Evolutionary conservation across 2,113 vertebrate species (phyloP).

Genomic region (Polypterus senegalus): DNA sequence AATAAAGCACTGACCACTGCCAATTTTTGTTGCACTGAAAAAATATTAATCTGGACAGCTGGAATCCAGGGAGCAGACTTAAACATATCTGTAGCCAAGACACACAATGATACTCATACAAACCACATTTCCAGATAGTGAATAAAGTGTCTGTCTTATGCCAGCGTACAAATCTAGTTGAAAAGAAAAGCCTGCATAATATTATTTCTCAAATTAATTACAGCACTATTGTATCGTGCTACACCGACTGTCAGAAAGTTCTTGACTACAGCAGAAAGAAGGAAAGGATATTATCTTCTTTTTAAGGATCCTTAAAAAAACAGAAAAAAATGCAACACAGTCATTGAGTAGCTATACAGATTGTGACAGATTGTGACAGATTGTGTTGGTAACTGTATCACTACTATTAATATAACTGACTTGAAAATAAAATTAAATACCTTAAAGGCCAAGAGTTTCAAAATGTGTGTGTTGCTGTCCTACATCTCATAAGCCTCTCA

Average conservation of each 20-base stretch:
- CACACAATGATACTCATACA: constrained; percentile 34
- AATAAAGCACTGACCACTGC: constrained; percentile 35
- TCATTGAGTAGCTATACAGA: no score
- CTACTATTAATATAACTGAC: no score
- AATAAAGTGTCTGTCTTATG: constrained; percentile 1
- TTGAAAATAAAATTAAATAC: no score
- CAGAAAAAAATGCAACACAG: no score
- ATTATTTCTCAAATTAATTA: no score
- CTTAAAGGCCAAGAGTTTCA: no score
- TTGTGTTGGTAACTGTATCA: no score
- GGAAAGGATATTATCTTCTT: neutral
- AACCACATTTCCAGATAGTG: constrained; percentile 23
- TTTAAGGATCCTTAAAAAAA: neutral
- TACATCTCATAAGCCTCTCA: no score
- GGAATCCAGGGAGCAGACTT: constrained; percentile 32
- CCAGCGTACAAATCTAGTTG: neutral
- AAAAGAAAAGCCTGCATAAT: neutral
- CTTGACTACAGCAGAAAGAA: no score
- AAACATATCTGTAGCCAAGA: constrained; percentile 42
- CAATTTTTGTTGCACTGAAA: constrained; percentile 50
- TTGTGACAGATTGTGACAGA: no score
- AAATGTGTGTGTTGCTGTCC: no score
- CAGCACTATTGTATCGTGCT: neutral
- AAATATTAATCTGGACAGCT: constrained; percentile 44
- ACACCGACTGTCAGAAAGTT: neutral